Evolutionary conservation across 2,888 invertebrate species (phyloP).

Genomic region (Graphium colonna): DNA sequence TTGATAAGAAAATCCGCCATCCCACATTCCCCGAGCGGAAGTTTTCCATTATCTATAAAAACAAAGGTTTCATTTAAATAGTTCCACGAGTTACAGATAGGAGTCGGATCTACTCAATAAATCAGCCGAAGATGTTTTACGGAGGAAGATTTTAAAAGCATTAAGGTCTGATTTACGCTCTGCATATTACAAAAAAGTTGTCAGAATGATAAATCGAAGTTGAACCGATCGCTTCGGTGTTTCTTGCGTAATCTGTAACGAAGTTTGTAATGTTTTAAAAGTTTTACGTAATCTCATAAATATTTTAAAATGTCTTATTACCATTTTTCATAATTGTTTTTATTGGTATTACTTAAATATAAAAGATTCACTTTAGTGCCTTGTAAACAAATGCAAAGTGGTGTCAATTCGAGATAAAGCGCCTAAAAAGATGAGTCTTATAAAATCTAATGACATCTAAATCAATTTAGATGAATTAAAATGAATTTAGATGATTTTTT

Average conservation of each 20-base stretch:
- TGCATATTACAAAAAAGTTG: background rate
- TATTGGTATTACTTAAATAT: too few species aligned
- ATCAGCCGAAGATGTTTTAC: conserved; percentile 32
- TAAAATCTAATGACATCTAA: too few species aligned
- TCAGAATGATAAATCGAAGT: background rate
- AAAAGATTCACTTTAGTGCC: too few species aligned
- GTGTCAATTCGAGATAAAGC: too few species aligned
- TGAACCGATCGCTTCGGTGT: background rate
- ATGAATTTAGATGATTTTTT: too few species aligned
- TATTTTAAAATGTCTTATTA: too few species aligned
- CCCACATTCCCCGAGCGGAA: conserved; percentile 13
- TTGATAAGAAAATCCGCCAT: conserved; percentile 18
- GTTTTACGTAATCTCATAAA: background rate
- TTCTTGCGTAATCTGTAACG: background rate
- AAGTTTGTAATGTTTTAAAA: background rate
- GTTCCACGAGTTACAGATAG: conserved; percentile 43
- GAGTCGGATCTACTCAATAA: conserved; percentile 37
- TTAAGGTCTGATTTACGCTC: background rate
- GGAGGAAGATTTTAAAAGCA: background rate
- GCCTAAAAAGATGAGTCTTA: too few species aligned
- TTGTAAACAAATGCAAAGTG: too few species aligned
- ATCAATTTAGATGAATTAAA: too few species aligned
- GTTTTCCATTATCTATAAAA: conserved; percentile 41
- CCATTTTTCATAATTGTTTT: too few species aligned
- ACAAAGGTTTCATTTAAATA: conserved; percentile 71